Evolutionary conservation across 2,888 invertebrate genomes (phyloP).

Genomic region (Cephus pygmeus): DNA sequence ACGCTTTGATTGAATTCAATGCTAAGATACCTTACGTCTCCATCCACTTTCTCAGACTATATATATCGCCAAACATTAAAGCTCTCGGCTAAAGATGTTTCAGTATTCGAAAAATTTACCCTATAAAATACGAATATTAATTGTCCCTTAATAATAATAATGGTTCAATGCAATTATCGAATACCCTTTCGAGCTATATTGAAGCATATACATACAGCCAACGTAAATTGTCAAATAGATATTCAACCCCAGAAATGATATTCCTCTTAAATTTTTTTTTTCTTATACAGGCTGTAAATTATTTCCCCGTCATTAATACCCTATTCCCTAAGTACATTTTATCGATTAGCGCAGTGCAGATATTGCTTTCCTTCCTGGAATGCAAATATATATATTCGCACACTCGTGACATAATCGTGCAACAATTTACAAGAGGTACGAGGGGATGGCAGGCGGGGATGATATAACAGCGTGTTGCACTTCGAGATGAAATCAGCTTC

Average conservation of each 20-base stretch:
- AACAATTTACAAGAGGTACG: neutral
- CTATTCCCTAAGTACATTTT: no score
- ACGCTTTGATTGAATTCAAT: constrained; percentile 56
- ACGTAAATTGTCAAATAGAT: no score
- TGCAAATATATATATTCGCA: no score
- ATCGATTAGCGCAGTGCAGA: no score
- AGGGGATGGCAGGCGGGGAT: neutral
- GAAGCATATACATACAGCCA: neutral
- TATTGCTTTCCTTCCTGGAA: no score
- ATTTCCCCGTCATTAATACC: no score
- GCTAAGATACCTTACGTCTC: constrained; percentile 30
- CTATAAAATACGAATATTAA: no score
- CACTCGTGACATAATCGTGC: neutral
- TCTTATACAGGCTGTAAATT: no score
- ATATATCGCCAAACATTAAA: neutral
- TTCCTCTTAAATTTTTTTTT: no score
- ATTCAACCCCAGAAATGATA: no score
- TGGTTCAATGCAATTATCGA: neutral
- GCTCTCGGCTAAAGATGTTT: neutral
- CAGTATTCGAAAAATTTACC: neutral
- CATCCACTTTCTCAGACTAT: constrained; percentile 11
- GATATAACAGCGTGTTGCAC: neutral
- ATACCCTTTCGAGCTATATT: neutral
- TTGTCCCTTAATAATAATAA: neutral
- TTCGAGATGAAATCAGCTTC: neutral